Base-by-base conservation (phyloP, 2,113 vertebrate species). In the Todiramphus saurophagus region DNA sequence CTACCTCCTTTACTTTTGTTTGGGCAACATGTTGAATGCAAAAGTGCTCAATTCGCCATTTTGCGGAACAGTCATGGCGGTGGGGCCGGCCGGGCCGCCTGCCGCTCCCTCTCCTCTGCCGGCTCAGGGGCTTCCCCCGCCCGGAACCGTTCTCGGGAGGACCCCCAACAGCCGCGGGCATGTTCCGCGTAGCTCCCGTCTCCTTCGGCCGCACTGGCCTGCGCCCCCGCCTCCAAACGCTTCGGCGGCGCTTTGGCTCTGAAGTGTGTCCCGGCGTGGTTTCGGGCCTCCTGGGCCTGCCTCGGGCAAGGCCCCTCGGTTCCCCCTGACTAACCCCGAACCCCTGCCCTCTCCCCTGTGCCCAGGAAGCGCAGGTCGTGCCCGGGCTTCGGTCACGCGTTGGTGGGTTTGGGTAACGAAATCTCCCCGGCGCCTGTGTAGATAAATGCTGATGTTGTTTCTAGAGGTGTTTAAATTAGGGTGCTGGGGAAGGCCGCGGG, bases 211-310 rank as follows among this genome's bases (percentile, higher is more conserved):
- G n/a, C 41, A 0, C 16, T 2, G 19, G 24, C 2, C 30, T 9
- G 39, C 15, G n/a, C 24, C 44, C 31, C 24, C 27, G 30, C 33
- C 35, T 2, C 30, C 33, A 1, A 2, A 5, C 20, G 3, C 30
- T 39, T 4, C 41, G 8, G 62, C 18, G 28, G 5, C 11, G 9
- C 16, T 2, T 2, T 2, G 58, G 9, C 19, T 17, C 58, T 4
- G 46, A 4, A 8, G 16, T 0, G 28, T 0, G 78, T 3, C 59
- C 30, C n/a, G 19, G 13, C 15, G 30, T 11, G 30, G 19, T 5
- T 1, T 28, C 31, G 46, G 73, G 63, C 46, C 46, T 76, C 50
- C 64, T 2, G 66, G 39, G 31, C 11, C 23, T 14, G 14, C 28
- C 48, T 5, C 18, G 23, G 51, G 1, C 4, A 1, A 24, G 43